These are phyloP conservation scores for Chloroclystis v-ata DNA, from an alignment of 2,888 invertebrate species.

Conservation along the genomic window DNA sequence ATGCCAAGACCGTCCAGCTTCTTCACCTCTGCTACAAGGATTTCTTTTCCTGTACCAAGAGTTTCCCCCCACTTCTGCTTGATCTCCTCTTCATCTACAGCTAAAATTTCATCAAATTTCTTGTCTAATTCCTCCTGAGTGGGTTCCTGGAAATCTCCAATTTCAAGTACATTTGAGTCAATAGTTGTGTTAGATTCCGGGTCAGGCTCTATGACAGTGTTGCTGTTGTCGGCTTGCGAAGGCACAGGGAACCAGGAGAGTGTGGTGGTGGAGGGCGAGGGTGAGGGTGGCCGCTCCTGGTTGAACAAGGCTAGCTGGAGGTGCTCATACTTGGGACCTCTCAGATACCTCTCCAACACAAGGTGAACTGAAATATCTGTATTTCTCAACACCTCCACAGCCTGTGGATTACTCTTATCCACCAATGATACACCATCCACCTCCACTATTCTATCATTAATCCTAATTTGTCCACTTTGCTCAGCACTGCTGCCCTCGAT, in stretches of 20 bases:
- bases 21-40: slow-evolving; percentile 93
- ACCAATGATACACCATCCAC: slow-evolving; percentile 93
- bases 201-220: slow-evolving; percentile 84
- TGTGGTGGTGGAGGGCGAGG: slow-evolving; percentile 88
- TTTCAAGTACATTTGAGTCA: slow-evolving; percentile 84
- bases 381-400: slow-evolving; percentile 95
- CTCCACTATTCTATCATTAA: slow-evolving; percentile 98
- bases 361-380: slow-evolving; percentile 94
- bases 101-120: slow-evolving; percentile 79
- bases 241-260: slow-evolving; percentile 90
- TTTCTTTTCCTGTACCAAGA: slow-evolving; percentile 89
- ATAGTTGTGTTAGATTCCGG: slow-evolving; percentile 89
- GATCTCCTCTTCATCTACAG: slow-evolving; percentile 79
- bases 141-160: slow-evolving; percentile 70
- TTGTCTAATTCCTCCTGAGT: slow-evolving; percentile 69
- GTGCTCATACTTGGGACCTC: slow-evolving; percentile 95
- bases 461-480: slow-evolving; percentile 91
- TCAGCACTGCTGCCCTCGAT: slow-evolving; percentile 98
- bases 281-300: slow-evolving; percentile 76
- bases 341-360: slow-evolving; percentile 93
- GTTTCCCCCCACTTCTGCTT: slow-evolving; percentile 88
- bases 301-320: slow-evolving; percentile 90
- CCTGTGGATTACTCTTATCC: slow-evolving; percentile 97
- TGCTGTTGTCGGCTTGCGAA: slow-evolving; percentile 80
- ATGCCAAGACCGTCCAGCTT: slow-evolving; percentile 97